phyloP scores from a whole-genome alignment of 2,113 vertebrate genomes.

The Muntiacus muntjak region DNA sequence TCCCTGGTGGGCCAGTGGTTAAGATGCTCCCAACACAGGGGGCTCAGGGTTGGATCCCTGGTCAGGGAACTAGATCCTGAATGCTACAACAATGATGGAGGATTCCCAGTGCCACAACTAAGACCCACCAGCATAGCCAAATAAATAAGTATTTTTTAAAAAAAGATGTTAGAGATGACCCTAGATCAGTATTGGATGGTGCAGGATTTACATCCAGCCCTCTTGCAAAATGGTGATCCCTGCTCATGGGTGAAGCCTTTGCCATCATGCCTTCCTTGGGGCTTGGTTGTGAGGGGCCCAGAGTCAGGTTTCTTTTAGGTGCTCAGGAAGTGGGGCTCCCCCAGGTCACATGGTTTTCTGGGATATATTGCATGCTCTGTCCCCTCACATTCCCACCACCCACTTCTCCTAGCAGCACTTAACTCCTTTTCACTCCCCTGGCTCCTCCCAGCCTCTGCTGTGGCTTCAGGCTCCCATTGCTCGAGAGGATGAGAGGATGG shows the following conservation, averaged over 20 bases:
- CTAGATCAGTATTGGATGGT: not conserved
- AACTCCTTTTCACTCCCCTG: not conserved
- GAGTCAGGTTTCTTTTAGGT: not conserved
- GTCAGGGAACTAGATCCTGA: not conserved
- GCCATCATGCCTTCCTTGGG: too few species aligned
- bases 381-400: not conserved
- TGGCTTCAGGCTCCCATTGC: not conserved
- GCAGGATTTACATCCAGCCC: not conserved
- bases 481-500: not conserved
- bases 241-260: not conserved
- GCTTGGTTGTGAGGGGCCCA: not conserved
- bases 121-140: not conserved
- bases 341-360: not conserved
- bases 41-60: not conserved
- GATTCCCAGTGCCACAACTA: not conserved
- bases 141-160: not conserved
- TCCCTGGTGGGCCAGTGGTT: not conserved
- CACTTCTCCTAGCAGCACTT: not conserved
- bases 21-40: not conserved
- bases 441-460: not conserved
- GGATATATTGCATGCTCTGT: not conserved
- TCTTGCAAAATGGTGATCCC: not conserved
- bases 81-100: not conserved
- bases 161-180: not conserved
- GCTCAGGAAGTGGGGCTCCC: not conserved